Percentiles rank a stretch among this genome's conserved stretches.
Conservation (phyloP, 2,888 invertebrate genomes). For the Watsonalla binaria region DNA sequence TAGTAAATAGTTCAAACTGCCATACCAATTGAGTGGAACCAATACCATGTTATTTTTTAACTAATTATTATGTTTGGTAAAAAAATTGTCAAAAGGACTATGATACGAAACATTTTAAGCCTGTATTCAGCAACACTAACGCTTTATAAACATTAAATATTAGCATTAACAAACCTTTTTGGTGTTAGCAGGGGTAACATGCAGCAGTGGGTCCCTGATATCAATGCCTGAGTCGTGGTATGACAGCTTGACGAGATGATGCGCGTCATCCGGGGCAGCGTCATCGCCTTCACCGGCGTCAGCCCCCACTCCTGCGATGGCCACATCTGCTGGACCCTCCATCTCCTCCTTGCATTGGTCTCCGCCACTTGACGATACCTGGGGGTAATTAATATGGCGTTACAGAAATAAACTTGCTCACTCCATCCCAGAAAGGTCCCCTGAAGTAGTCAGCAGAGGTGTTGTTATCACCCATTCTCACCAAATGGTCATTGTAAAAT, state of each 20-base stretch:
- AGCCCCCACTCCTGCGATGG: constrained; percentile 44
- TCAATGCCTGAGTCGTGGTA: constrained; percentile 95
- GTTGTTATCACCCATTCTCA: too few relatives aligned
- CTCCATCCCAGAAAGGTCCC: background rate
- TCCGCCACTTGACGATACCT: constrained; percentile 66
- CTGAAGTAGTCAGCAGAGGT: background rate
- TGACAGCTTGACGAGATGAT: constrained; percentile 86
- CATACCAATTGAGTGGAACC: too few relatives aligned
- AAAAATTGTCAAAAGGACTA: too few relatives aligned
- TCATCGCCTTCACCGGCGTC: constrained; percentile 43
- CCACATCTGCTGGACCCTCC: constrained; percentile 37
- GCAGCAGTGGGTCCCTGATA: constrained; percentile 86
- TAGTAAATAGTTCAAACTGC: too few relatives aligned
- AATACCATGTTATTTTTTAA: too few relatives aligned
- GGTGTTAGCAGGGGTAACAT: constrained; percentile 80
- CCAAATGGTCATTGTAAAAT: too few relatives aligned
- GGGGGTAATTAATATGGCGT: background rate
- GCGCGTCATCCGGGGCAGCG: constrained; percentile 43
- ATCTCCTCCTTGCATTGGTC: constrained; percentile 61
- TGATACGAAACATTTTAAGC: too few relatives aligned
- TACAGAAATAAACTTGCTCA: too few relatives aligned
- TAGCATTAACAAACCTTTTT: constrained; percentile 75
- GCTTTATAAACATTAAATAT: background rate
- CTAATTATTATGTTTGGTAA: too few relatives aligned
- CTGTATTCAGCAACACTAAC: constrained; percentile 3